Evolutionary conservation across 2,797 vertebrate genomes (phyloP), one percentile per base, ranked within the genome.

Genomic region (Uromys caudimaculatus): DNA sequence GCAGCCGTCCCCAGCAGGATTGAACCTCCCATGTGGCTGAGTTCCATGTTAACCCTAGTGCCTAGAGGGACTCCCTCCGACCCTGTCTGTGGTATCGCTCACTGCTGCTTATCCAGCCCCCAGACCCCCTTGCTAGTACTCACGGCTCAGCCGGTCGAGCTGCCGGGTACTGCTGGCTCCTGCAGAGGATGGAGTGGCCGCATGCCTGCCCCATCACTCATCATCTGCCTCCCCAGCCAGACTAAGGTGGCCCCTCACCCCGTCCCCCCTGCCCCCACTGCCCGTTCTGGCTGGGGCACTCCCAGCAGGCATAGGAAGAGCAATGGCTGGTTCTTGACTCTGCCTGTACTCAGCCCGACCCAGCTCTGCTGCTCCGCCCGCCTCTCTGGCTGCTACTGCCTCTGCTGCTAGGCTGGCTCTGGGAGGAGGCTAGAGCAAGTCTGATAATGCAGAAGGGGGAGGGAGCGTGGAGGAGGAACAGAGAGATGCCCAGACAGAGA

Each of bases 171-270:
- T 99, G 99, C 91, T 99, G 99, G 98, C 99, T 99, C 98, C 99
- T 99, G 98, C 99, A 99, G 97, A 99, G 99, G 98, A 99, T 99
- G 98, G 99, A 99, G 99, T 99, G 99, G 98, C 99, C 99, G 98
- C 99, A 99, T 97, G 99, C 99, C 98, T 99, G 99, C 98, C 99
- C 99, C 99, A 99, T 99, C 98, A 97, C 99, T 99, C 99, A 99
- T 99, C 97, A 11, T 97, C 97, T 47, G 94, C 90, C 88, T 96
- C 62, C 90, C 98, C 62, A 73, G 91, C 88, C 94, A 87, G 92
- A 84, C 95, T 94, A 95, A 56, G 86, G 97, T 89, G 97, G 95
- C 76, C 91, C 93, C 93, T 95, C 8, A 32, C 94, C 94, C 91
- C 32, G 76, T 82, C 47, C 93, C 85, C 83, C 52, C 69, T 71